Percentiles rank a stretch among this genome's conserved stretches.
These are phyloP conservation scores for Lepisosteus osseus DNA, from an alignment of 2,113 vertebrate species.

Conservation along the genomic window DNA sequence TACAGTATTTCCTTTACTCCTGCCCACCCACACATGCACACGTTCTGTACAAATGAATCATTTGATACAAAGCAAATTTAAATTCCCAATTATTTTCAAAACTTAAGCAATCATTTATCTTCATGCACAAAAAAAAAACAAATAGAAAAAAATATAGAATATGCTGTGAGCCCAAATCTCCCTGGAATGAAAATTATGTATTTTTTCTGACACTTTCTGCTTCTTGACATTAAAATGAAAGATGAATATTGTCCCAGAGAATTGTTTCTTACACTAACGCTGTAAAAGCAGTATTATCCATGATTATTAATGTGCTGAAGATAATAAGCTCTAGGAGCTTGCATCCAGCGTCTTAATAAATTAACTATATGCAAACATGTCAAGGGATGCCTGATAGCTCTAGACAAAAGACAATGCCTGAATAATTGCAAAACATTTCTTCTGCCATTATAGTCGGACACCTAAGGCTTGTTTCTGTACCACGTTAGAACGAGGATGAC, in stretches of 20 bases:
- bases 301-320: constrained; percentile 42
- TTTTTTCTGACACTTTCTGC: background rate
- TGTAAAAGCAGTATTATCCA: constrained; percentile 25
- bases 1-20: background rate
- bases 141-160: background rate
- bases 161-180: background rate
- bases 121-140: background rate
- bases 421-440: constrained; percentile 20
- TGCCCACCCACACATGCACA: background rate
- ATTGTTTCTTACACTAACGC: background rate
- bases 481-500: background rate
- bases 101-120: background rate
- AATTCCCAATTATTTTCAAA: constrained; percentile 1
- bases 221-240: background rate
- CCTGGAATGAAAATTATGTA: background rate
- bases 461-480: constrained; percentile 2
- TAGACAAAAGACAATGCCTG: constrained; percentile 1
- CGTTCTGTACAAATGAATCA: constrained; percentile 10
- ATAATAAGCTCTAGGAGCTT: constrained; percentile 26
- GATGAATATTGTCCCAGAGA: background rate
- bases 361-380: constrained; percentile 20
- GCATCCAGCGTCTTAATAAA: constrained; percentile 38
- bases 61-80: background rate
- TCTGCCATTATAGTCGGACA: constrained; percentile 10
- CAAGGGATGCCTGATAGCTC: background rate